Percentiles rank a stretch among this genome's conserved stretches.
Conservation (phyloP, 2,888 invertebrate species). For the Ormyrus rosae region DNA sequence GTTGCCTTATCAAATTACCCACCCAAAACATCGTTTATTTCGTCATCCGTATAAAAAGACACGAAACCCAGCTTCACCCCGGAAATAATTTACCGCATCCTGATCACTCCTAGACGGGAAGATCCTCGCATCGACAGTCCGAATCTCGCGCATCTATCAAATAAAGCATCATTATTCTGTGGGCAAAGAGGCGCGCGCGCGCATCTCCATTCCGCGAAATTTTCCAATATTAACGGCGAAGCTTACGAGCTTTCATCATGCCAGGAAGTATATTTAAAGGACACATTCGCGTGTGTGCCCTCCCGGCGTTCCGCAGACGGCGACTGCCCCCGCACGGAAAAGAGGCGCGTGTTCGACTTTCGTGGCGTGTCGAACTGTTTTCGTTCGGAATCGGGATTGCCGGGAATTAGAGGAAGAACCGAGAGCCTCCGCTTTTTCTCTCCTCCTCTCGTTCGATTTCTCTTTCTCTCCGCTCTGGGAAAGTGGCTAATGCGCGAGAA, state of each 20-base stretch:
- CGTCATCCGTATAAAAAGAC: too few relatives aligned
- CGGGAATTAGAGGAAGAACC: slow-evolving; percentile 2
- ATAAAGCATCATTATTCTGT: not conserved
- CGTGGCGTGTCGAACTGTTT: slow-evolving; percentile 46
- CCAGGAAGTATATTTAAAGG: slow-evolving; percentile 40
- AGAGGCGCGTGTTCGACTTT: not conserved
- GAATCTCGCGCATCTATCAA: not conserved
- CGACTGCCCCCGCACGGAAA: too few relatives aligned
- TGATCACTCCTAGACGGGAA: not conserved
- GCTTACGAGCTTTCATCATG: slow-evolving; percentile 52
- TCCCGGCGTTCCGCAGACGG: too few relatives aligned
- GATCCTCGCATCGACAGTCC: not conserved
- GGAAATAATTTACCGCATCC: slow-evolving; percentile 5
- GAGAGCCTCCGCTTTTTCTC: not conserved
- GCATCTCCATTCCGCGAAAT: slow-evolving; percentile 19
- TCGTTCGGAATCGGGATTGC: slow-evolving; percentile 32
- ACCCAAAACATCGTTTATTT: too few relatives aligned
- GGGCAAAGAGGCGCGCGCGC: not conserved
- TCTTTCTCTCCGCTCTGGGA: not conserved
- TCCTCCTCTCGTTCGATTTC: not conserved
- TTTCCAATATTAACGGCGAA: slow-evolving; percentile 39
- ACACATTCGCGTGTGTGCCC: slow-evolving; percentile 36
- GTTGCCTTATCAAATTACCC: too few relatives aligned
- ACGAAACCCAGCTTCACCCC: not conserved
- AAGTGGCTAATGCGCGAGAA: slow-evolving; percentile 58